phyloP scores from a whole-genome alignment of 1,140 invertebrate genomes.

The Drosophila lacertosa region DNA sequence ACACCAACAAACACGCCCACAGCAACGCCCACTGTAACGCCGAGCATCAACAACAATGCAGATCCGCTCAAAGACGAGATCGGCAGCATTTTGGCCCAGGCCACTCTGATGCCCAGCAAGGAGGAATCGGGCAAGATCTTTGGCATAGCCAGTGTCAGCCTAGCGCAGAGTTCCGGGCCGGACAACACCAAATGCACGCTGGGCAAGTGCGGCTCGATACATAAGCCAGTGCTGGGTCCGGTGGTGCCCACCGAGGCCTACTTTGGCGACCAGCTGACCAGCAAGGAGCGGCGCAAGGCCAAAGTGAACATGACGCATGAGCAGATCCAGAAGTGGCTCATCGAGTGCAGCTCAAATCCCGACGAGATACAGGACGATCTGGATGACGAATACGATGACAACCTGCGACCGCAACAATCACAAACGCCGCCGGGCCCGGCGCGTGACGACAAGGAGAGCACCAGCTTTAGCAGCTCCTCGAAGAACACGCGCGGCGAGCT shows the following conservation, averaged over 20 bases:
- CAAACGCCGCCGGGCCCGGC: constrained; percentile 69
- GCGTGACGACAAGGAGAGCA: constrained; percentile 73
- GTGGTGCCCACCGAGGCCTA: constrained; percentile 82
- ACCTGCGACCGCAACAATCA: constrained; percentile 67
- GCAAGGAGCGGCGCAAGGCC: constrained; percentile 86
- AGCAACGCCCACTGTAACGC: not conserved
- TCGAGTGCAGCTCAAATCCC: constrained; percentile 86
- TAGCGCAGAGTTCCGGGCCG: constrained; percentile 83
- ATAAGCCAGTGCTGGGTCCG: constrained; percentile 80
- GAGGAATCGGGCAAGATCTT: constrained; percentile 84
- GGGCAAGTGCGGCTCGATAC: constrained; percentile 83
- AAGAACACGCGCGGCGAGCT: constrained; percentile 75
- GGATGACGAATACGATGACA: constrained; percentile 84
- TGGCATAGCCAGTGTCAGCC: constrained; percentile 83
- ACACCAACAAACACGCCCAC: not conserved
- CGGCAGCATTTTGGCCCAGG: constrained; percentile 73
- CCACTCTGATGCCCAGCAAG: constrained; percentile 83
- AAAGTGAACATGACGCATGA: constrained; percentile 90
- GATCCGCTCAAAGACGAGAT: constrained; percentile 79
- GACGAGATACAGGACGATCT: constrained; percentile 85
- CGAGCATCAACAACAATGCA: constrained; percentile 8
- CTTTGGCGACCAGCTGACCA: constrained; percentile 76
- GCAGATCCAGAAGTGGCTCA: constrained; percentile 89
- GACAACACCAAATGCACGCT: constrained; percentile 83
- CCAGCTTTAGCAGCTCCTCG: constrained; percentile 76